These are phyloP conservation scores for Dendroctonus ponderosae DNA, from an alignment of 1,140 invertebrate genomes.

Conservation along the genomic window DNA sequence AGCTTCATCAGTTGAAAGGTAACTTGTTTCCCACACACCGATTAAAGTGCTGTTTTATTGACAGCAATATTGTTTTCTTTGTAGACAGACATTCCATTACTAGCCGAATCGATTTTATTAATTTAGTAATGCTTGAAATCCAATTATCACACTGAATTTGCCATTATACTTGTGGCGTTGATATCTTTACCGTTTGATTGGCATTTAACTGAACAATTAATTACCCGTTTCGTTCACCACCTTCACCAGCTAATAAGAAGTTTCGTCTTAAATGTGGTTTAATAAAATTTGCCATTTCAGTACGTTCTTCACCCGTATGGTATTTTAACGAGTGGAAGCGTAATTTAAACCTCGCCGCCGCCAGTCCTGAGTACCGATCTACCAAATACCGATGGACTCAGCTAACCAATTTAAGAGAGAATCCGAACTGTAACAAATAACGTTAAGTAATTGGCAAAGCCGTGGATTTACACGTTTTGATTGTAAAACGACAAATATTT, in stretches of 20 bases:
- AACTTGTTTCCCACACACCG: too few relatives aligned
- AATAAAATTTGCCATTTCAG: conserved; percentile 24
- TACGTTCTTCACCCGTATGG: conserved; percentile 22
- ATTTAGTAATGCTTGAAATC: neutral
- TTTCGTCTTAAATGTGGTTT: conserved; percentile 12
- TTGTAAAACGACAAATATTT: conserved; percentile 17
- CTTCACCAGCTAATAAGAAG: conserved; percentile 19
- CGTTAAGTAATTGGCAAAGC: conserved; percentile 20
- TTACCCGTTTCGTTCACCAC: conserved; percentile 4
- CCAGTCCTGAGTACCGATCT: conserved; percentile 19
- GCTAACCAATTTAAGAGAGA: conserved; percentile 21
- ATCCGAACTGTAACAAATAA: conserved; percentile 20
- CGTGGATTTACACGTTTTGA: conserved; percentile 14
- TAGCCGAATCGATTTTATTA: neutral
- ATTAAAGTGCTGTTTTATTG: too few relatives aligned
- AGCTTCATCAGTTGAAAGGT: too few relatives aligned
- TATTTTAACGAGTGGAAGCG: conserved; percentile 25
- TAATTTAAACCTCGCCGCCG: conserved; percentile 12
- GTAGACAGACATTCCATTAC: too few relatives aligned
- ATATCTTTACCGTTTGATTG: neutral
- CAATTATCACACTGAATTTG: neutral
- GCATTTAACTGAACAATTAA: conserved; percentile 2
- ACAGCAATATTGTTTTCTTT: too few relatives aligned
- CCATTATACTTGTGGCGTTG: too few relatives aligned
- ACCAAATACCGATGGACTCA: conserved; percentile 22